These are phyloP conservation scores for Sylvia atricapilla DNA, from an alignment of 2,113 vertebrate species.

Conservation along the genomic window DNA sequence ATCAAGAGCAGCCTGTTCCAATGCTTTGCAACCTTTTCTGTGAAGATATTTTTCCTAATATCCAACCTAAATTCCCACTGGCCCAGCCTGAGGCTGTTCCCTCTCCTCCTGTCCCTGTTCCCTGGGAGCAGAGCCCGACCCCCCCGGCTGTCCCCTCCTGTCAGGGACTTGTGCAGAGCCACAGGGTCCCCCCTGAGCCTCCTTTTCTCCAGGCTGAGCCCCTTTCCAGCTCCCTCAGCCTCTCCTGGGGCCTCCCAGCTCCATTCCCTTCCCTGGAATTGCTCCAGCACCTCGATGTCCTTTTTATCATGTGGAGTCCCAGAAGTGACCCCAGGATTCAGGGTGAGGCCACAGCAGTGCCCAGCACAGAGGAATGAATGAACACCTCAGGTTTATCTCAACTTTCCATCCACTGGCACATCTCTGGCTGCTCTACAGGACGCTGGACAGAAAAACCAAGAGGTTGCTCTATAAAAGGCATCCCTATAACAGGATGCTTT, in stretches of 20 bases:
- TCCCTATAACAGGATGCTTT: neutral
- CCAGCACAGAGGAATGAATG: neutral
- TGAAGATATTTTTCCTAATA: neutral
- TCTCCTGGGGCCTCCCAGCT: neutral
- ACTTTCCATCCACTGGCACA: neutral
- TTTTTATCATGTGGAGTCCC: neutral
- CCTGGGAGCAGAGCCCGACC: neutral
- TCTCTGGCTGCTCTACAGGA: neutral
- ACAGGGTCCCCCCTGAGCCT: neutral
- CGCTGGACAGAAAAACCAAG: neutral
- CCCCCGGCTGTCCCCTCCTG: neutral
- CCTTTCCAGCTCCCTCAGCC: neutral
- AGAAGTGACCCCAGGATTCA: neutral
- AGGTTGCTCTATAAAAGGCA: neutral
- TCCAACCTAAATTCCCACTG: neutral
- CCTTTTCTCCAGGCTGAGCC: neutral
- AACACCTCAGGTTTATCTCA: neutral
- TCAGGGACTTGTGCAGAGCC: neutral
- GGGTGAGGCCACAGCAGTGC: neutral
- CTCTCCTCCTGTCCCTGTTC: neutral
- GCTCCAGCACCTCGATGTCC: neutral
- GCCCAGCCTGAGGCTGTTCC: accelerated
- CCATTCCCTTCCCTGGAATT: accelerated
- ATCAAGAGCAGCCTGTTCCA: neutral
- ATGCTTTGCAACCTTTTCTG: neutral